These are phyloP conservation scores for Siderastrea radians DNA, from an alignment of 92 coral and sea anemone genomes.

Conservation along the genomic window DNA sequence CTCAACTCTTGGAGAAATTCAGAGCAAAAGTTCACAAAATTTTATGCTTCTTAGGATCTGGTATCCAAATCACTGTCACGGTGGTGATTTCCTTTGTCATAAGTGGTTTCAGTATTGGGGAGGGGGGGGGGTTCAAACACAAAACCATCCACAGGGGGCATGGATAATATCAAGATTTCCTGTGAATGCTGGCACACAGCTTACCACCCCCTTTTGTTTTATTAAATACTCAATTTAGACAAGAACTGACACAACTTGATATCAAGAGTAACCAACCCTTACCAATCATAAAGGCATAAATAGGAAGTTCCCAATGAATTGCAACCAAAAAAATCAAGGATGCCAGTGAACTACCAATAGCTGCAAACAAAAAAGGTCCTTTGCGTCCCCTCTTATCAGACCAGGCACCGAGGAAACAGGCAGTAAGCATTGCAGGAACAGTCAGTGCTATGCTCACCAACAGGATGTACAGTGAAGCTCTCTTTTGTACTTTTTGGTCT, in stretches of 20 bases:
- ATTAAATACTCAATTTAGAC: not conserved
- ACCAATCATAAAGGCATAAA: constrained; percentile 90
- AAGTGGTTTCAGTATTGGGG: no score
- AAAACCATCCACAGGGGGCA: no score
- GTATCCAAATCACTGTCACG: no score
- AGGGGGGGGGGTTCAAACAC: no score
- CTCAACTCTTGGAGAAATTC: no score
- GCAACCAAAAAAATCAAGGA: constrained; percentile 69
- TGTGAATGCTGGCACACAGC: no score
- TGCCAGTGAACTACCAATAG: constrained; percentile 75
- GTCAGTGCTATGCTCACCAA: constrained; percentile 79
- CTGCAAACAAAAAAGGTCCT: constrained; percentile 77
- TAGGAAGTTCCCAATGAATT: constrained; percentile 78
- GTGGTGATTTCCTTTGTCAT: no score
- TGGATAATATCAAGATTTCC: no score
- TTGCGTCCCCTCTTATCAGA: constrained; percentile 93
- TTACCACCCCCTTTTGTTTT: no score
- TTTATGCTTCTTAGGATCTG: no score
- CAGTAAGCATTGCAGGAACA: constrained; percentile 82
- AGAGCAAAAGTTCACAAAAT: no score
- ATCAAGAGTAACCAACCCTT: not conserved
- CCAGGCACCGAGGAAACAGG: constrained; percentile 88
- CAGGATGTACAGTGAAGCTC: constrained; percentile 85
- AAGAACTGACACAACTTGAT: not conserved
- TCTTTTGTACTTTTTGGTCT: constrained; percentile 65